These are phyloP conservation scores for Eudemis profundana DNA, from an alignment of 2,888 invertebrate species.

Conservation along the genomic window DNA sequence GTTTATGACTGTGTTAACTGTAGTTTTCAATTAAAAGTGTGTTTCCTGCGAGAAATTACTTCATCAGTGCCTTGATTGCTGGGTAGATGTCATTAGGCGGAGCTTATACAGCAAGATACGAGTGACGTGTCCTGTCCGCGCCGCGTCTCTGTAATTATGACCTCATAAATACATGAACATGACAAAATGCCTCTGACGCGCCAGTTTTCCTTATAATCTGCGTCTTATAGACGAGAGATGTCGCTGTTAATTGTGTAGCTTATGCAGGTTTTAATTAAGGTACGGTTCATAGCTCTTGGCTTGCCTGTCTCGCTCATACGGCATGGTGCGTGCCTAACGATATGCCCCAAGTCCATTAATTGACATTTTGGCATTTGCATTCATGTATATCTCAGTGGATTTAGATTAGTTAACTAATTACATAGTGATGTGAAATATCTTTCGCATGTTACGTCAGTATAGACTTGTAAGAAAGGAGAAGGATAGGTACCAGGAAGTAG, in stretches of 20 bases:
- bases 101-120: background rate
- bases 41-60: conserved; percentile 8
- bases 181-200: too few relatives aligned
- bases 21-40: conserved; percentile 2
- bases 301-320: background rate
- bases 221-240: conserved; percentile 1
- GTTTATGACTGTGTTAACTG: background rate
- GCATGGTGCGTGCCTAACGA: background rate
- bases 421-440: too few relatives aligned
- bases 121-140: too few relatives aligned
- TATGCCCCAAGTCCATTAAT: background rate
- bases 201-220: too few relatives aligned
- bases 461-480: too few relatives aligned
- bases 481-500: too few relatives aligned
- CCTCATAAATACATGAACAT: too few relatives aligned
- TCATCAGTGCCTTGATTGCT: background rate
- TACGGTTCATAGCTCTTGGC: background rate
- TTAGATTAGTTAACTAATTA: too few relatives aligned
- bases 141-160: too few relatives aligned
- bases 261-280: conserved; percentile 4
- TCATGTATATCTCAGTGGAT: too few relatives aligned
- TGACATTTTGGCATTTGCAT: background rate
- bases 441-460: too few relatives aligned
- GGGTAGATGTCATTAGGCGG: background rate
- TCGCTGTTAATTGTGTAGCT: background rate